These are phyloP conservation scores for Amphipoea oculea DNA, from an alignment of 2,888 invertebrate genomes.

Conservation along the genomic window DNA sequence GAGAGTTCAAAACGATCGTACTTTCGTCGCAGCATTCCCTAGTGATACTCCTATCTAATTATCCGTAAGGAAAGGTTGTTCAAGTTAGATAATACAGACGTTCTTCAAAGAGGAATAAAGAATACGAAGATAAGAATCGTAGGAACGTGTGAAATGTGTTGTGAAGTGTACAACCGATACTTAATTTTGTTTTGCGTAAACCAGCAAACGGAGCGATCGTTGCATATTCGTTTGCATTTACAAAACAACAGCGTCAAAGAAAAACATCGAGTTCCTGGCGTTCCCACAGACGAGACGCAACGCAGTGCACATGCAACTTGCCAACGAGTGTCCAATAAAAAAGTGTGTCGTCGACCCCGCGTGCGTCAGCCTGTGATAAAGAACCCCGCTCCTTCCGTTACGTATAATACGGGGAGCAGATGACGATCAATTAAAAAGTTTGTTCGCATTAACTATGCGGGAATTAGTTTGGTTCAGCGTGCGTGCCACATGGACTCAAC, in stretches of 20 bases:
- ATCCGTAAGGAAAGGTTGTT: conserved; percentile 73
- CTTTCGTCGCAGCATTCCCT: conserved; percentile 74
- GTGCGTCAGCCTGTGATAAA: conserved; percentile 87
- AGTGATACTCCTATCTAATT: conserved; percentile 77
- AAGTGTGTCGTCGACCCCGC: conserved; percentile 86
- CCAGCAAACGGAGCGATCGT: conserved; percentile 68
- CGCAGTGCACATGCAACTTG: conserved; percentile 73
- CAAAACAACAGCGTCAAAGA: conserved; percentile 75
- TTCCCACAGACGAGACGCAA: conserved; percentile 84
- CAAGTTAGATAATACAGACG: conserved; percentile 65
- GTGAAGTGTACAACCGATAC: conserved; percentile 56
- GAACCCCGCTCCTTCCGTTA: conserved; percentile 81
- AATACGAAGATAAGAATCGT: conserved; percentile 66
- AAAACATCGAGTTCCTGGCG: conserved; percentile 77
- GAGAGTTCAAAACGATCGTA: conserved; percentile 80
- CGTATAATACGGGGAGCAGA: conserved; percentile 83
- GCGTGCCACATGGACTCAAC: conserved; percentile 86
- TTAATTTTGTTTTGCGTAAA: conserved; percentile 65
- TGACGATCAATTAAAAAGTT: conserved; percentile 90
- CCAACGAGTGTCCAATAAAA: conserved; percentile 83
- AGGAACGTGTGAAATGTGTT: conserved; percentile 69
- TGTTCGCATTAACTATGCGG: conserved; percentile 87
- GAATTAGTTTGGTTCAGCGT: conserved; percentile 81
- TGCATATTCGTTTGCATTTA: conserved; percentile 73
- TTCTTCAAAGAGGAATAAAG: conserved; percentile 64